Conservation (phyloP, 2,888 invertebrate species). For the Leptinotarsa juncta region DNA sequence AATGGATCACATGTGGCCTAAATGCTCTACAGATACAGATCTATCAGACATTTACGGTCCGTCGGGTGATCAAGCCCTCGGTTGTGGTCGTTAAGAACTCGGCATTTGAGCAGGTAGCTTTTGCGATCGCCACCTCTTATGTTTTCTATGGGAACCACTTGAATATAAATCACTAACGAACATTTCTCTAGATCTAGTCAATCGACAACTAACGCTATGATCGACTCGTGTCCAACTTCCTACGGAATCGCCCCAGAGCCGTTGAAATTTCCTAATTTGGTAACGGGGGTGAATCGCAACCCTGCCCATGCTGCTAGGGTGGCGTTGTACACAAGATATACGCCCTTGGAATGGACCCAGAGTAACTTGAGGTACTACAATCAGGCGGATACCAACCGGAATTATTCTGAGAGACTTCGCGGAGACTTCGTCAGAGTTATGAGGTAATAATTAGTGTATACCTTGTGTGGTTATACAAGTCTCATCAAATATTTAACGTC, state of each 20-base stretch:
- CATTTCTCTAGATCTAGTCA: slow-evolving; percentile 67
- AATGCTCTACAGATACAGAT: too few relatives aligned
- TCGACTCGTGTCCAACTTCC: slow-evolving; percentile 78
- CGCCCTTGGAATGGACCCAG: slow-evolving; percentile 92
- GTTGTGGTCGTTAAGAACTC: too few relatives aligned
- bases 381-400: slow-evolving; percentile 87
- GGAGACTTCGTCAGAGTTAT: slow-evolving; percentile 83
- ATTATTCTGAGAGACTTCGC: slow-evolving; percentile 81
- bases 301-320: slow-evolving; percentile 86
- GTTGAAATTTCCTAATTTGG: slow-evolving; percentile 83
- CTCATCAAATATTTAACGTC: too few relatives aligned
- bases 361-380: slow-evolving; percentile 81
- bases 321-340: slow-evolving; percentile 89
- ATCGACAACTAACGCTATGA: slow-evolving; percentile 79
- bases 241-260: slow-evolving; percentile 80
- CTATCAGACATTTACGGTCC: too few relatives aligned
- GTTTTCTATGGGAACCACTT: neutral
- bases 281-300: slow-evolving; percentile 85
- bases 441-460: slow-evolving; percentile 60
- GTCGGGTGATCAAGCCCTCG: too few relatives aligned
- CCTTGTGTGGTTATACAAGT: too few relatives aligned
- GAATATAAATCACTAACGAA: neutral
- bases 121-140: neutral
- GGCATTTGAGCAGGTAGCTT: too few relatives aligned
- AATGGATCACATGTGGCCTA: too few relatives aligned